These are phyloP conservation scores for Parnassius smintheus DNA, from an alignment of 2,888 invertebrate genomes.

Conservation along the genomic window DNA sequence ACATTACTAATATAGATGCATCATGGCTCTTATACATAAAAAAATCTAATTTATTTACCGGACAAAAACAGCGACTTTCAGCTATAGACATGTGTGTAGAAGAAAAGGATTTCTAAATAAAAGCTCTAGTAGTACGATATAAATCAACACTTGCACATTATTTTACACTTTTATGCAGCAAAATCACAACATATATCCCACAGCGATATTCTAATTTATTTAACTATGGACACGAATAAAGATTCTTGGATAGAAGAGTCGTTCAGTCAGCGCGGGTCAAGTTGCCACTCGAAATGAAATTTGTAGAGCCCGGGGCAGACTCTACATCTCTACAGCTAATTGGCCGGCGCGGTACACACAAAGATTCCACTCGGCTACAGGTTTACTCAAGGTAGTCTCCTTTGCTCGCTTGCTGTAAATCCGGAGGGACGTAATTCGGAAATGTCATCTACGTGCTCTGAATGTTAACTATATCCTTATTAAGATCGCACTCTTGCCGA, in stretches of 20 bases:
- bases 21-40: no score
- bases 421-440: slow-evolving; percentile 1
- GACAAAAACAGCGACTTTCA: no score
- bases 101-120: no score
- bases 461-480: slow-evolving; percentile 5
- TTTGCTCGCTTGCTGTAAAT: not conserved
- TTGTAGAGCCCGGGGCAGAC: not conserved
- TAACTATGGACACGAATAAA: no score
- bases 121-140: no score
- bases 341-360: not conserved
- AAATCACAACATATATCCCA: no score
- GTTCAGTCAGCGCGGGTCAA: not conserved
- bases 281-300: not conserved
- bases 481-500: not conserved
- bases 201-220: no score
- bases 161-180: no score
- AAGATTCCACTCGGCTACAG: not conserved
- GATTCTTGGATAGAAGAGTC: not conserved
- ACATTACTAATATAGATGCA: no score
- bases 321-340: not conserved
- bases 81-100: no score
- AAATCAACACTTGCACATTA: no score
- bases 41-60: no score
- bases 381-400: not conserved
- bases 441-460: slow-evolving; percentile 5